Evolutionary conservation across 2,797 vertebrate species (phyloP).

Genomic region (Uromys caudimaculatus): DNA sequence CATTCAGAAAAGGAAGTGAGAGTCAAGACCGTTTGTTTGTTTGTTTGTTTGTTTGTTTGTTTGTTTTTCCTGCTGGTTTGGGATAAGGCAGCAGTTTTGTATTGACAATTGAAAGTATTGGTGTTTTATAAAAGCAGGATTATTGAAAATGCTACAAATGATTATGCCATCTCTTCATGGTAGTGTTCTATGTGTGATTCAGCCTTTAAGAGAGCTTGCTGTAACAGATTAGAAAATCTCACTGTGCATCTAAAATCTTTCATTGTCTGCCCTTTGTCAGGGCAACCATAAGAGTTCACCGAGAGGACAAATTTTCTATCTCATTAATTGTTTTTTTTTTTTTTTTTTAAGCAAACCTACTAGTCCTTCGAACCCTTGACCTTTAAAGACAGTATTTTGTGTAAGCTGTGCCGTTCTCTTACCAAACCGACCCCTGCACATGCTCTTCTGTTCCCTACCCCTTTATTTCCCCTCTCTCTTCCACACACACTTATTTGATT

Average conservation of each 20-base stretch:
- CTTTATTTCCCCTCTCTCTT: neutral
- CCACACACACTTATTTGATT: conserved; percentile 77
- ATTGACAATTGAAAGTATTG: conserved; percentile 54
- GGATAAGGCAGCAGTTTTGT: conserved; percentile 35
- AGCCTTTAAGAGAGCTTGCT: conserved; percentile 66
- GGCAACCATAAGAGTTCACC: conserved; percentile 94
- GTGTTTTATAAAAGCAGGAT: conserved; percentile 52
- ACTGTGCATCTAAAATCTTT: conserved; percentile 85
- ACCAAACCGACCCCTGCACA: conserved; percentile 77
- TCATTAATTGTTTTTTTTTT: conserved; percentile 94
- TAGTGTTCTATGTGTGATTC: conserved; percentile 54
- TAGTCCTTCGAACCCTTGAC: conserved; percentile 93
- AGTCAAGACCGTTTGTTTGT: neutral
- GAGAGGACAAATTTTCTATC: conserved; percentile 95
- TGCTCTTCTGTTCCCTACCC: conserved; percentile 31
- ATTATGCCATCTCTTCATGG: conserved; percentile 27
- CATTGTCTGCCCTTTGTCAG: conserved; percentile 89
- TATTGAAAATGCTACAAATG: conserved; percentile 26
- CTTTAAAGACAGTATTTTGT: conserved; percentile 91
- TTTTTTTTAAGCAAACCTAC: conserved; percentile 85
- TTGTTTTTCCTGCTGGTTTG: conserved; percentile 33
- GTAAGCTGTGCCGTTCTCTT: conserved; percentile 81
- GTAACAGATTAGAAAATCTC: conserved; percentile 85
- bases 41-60: too few species aligned
- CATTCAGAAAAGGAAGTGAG: conserved; percentile 38